These are phyloP conservation scores for Teleogryllus oceanicus DNA, from an alignment of 2,888 invertebrate species.

Conservation along the genomic window DNA sequence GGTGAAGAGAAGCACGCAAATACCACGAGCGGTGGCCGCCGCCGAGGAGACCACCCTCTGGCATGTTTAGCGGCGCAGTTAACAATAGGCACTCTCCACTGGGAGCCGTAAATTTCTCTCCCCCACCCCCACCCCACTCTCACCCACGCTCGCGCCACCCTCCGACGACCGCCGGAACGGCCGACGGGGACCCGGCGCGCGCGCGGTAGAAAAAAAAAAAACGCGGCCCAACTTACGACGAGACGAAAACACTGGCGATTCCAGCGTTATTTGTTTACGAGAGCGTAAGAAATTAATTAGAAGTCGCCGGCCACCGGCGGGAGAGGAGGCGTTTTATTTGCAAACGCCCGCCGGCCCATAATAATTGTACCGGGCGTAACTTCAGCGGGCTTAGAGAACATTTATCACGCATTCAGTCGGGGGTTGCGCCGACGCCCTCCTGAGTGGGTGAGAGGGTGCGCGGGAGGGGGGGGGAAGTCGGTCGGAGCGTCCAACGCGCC, in stretches of 20 bases:
- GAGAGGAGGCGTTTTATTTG: neutral
- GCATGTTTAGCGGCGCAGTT: constrained; percentile 10
- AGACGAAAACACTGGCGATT: neutral
- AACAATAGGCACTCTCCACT: neutral
- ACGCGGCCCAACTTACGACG: neutral
- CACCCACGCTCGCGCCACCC: neutral
- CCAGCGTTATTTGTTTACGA: neutral
- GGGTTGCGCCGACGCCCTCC: too few relatives aligned
- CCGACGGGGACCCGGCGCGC: neutral
- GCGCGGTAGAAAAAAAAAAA: neutral
- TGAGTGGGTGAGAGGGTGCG: too few relatives aligned
- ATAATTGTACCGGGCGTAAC: too few relatives aligned
- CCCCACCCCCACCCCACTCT: neutral
- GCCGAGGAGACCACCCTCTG: neutral
- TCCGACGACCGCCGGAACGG: neutral
- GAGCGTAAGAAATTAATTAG: neutral
- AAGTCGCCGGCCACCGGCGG: neutral
- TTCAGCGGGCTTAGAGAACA: too few relatives aligned
- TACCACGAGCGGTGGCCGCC: neutral
- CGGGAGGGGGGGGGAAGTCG: too few relatives aligned
- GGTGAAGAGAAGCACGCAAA: too few relatives aligned
- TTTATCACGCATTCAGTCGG: too few relatives aligned
- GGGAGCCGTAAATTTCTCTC: neutral
- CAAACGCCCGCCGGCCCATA: too few relatives aligned
- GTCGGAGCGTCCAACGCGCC: too few relatives aligned